These are phyloP conservation scores for Epistrophe grossulariae DNA, from an alignment of 2,888 invertebrate genomes.

Conservation along the genomic window DNA sequence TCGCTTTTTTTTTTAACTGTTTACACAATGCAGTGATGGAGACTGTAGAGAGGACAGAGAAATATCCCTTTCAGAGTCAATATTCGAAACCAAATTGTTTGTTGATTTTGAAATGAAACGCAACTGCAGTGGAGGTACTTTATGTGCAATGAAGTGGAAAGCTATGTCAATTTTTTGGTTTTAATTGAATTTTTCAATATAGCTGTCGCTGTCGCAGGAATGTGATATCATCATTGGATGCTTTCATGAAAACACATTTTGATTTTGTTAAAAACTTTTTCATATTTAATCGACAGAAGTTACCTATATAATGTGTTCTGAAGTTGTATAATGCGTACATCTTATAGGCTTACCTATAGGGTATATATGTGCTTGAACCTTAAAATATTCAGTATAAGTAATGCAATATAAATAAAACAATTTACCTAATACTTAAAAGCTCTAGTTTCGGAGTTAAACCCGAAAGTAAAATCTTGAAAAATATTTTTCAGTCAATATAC, in stretches of 20 bases:
- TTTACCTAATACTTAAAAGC: no score
- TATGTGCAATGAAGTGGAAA: neutral
- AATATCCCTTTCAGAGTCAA: slow-evolving; percentile 7
- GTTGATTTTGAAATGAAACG: slow-evolving; percentile 32
- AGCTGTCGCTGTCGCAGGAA: no score
- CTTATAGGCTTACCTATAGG: no score
- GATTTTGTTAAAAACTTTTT: neutral
- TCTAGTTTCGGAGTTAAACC: no score
- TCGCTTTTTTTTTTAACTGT: neutral
- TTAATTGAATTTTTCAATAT: slow-evolving; percentile 12
- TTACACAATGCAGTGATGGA: slow-evolving; percentile 1
- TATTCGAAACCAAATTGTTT: slow-evolving; percentile 16
- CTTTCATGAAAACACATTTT: neutral
- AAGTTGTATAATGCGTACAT: no score
- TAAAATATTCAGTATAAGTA: no score
- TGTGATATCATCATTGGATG: neutral
- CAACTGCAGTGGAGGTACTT: slow-evolving; percentile 3
- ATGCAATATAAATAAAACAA: no score
- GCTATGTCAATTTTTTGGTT: slow-evolving; percentile 12
- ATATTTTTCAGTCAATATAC: no score
- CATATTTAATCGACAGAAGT: neutral
- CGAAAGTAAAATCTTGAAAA: no score
- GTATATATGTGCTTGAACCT: no score
- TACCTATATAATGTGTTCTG: neutral
- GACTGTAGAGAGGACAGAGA: neutral